These are phyloP conservation scores for Myripristis murdjan DNA, from an alignment of 2,797 vertebrate genomes.

Conservation along the genomic window DNA sequence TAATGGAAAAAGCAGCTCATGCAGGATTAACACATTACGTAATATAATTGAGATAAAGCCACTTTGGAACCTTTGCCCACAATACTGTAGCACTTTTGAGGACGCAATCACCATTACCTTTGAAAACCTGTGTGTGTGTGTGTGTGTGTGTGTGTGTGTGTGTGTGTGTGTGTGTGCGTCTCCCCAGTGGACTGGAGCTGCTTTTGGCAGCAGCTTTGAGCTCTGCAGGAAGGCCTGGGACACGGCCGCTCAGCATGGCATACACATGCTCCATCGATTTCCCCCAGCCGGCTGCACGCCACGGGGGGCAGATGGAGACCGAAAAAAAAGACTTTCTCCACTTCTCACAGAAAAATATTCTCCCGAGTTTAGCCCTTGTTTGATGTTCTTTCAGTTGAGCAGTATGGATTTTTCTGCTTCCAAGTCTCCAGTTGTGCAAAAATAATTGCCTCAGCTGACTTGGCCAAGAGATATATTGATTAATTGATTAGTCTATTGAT, in stretches of 20 bases:
- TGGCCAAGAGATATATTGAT: constrained; percentile 11
- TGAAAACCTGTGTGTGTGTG: neutral
- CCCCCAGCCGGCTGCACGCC: neutral
- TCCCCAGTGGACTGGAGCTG: constrained; percentile 10
- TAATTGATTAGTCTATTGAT: constrained; percentile 28
- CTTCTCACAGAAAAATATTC: constrained; percentile 16
- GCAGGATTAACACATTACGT: no score
- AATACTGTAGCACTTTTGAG: neutral
- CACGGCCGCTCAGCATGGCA: constrained; percentile 21
- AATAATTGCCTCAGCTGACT: constrained; percentile 6
- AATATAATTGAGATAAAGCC: neutral
- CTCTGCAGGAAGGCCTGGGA: constrained; percentile 32
- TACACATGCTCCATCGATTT: constrained; percentile 50
- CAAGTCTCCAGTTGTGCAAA: constrained; percentile 1
- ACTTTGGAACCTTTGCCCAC: neutral
- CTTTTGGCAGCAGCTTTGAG: constrained; percentile 31
- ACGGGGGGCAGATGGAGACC: constrained; percentile 32
- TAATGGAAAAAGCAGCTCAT: no score
- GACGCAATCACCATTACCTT: neutral
- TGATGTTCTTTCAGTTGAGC: neutral
- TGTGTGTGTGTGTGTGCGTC: neutral
- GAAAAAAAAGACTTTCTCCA: constrained; percentile 25
- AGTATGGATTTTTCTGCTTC: neutral
- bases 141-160: no score
- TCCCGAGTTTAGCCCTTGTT: constrained; percentile 7